phyloP scores from a whole-genome alignment of 2,113 vertebrate species.

The Prietella phreatophila region DNA sequence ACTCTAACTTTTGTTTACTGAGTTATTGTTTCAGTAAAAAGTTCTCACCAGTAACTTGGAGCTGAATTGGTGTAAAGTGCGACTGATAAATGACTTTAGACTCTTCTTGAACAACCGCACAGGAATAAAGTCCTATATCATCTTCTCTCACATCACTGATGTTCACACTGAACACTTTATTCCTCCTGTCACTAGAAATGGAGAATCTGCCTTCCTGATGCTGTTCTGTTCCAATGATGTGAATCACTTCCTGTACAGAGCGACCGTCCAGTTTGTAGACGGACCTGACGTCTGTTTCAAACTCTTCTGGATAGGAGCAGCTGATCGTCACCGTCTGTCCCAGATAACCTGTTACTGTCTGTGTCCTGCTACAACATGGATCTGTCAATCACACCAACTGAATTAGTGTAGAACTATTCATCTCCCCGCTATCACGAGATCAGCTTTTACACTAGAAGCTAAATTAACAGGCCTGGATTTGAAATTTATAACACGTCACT shows the following conservation, averaged over 20 bases:
- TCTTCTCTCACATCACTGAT: constrained; percentile 19
- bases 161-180: background rate
- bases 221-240: background rate
- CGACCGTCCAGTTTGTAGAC: background rate
- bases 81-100: background rate
- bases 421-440: background rate
- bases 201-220: background rate
- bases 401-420: background rate
- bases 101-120: background rate
- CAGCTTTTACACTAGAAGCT: background rate
- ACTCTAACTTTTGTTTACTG: background rate
- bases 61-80: background rate
- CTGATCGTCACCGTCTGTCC: constrained; percentile 11
- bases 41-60: constrained; percentile 1
- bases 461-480: background rate
- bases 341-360: background rate
- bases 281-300: background rate
- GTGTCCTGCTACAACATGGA: background rate
- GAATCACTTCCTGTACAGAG: background rate
- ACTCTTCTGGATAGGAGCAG: constrained; percentile 17
- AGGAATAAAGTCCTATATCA: constrained; percentile 14
- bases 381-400: constrained; percentile 15
- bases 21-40: background rate
- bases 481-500: background rate
- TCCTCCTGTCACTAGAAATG: constrained; percentile 11